Evolutionary conservation across 2,888 invertebrate genomes (phyloP).

Genomic region (Xanthia icteritia): DNA sequence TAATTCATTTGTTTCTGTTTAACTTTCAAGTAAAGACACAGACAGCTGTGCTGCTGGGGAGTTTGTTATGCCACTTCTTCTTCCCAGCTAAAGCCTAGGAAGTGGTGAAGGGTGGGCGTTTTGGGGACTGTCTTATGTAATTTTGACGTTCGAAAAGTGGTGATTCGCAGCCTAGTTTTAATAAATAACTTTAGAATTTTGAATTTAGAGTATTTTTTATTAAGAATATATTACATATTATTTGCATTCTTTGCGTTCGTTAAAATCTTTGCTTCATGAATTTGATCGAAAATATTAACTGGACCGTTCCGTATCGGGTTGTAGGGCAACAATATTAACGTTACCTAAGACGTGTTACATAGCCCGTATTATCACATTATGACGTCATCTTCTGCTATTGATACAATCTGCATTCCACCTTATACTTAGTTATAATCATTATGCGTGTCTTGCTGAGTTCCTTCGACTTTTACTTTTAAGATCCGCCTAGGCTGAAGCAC

Average conservation of each 20-base stretch:
- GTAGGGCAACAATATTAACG: slow-evolving; percentile 32
- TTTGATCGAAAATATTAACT: slow-evolving; percentile 15
- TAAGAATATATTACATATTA: too few species aligned
- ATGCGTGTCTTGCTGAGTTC: slow-evolving; percentile 38
- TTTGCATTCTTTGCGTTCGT: background rate
- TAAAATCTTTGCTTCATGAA: slow-evolving; percentile 4
- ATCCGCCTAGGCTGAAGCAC: slow-evolving; percentile 36
- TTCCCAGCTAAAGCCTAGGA: too few species aligned
- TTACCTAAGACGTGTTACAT: slow-evolving; percentile 41
- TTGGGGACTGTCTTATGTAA: too few species aligned
- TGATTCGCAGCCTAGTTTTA: too few species aligned
- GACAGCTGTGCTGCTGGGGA: too few species aligned
- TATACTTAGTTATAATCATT: slow-evolving; percentile 40
- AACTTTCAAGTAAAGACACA: too few species aligned
- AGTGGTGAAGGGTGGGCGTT: too few species aligned
- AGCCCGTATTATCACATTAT: slow-evolving; percentile 24
- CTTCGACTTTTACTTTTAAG: slow-evolving; percentile 59
- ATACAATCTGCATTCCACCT: slow-evolving; percentile 55
- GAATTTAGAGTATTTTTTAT: too few species aligned
- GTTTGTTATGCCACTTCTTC: too few species aligned
- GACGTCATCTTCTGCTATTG: slow-evolving; percentile 50
- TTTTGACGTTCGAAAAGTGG: too few species aligned
- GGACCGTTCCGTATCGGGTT: slow-evolving; percentile 7
- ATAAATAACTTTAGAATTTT: too few species aligned
- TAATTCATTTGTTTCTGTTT: background rate